Percentiles rank a stretch among this genome's conserved stretches.
These are phyloP conservation scores for Tamandua tetradactyla DNA, from an alignment of 2,797 vertebrate genomes.

Conservation along the genomic window DNA sequence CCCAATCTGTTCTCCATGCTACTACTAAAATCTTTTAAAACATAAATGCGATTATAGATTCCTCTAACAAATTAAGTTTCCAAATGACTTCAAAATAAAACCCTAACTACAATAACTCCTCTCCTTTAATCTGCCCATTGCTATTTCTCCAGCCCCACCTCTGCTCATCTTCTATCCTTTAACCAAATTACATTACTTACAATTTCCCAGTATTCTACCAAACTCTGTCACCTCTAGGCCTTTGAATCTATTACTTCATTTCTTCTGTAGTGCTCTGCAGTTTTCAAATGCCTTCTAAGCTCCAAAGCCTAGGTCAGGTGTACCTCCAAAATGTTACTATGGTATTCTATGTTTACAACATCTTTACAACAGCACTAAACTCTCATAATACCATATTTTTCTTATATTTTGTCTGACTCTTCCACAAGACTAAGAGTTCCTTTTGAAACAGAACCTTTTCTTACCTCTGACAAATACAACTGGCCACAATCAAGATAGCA, in stretches of 20 bases:
- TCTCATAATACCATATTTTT: not conserved
- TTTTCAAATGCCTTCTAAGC: not conserved
- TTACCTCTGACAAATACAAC: not conserved
- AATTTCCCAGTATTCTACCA: not conserved
- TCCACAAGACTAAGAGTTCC: not conserved
- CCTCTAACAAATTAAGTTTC: slow-evolving; percentile 1
- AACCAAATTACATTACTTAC: not conserved
- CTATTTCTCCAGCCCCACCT: not conserved
- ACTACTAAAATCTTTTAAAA: slow-evolving; percentile 25
- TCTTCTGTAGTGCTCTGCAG: not conserved
- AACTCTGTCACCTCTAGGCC: not conserved
- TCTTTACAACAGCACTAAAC: not conserved
- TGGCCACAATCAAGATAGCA: no score
- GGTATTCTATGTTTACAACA: not conserved
- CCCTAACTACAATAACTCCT: not conserved
- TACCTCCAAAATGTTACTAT: not conserved
- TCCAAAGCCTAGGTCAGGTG: not conserved
- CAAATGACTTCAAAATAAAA: slow-evolving; percentile 41
- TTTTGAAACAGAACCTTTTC: not conserved
- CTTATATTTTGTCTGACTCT: not conserved
- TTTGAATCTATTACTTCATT: not conserved
- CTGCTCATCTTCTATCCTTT: not conserved
- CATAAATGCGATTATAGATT: not conserved
- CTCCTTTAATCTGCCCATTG: not conserved
- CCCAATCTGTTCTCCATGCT: slow-evolving; percentile 10